Evolutionary conservation across 2,113 vertebrate genomes (phyloP).

Genomic region (Tichodroma muraria): DNA sequence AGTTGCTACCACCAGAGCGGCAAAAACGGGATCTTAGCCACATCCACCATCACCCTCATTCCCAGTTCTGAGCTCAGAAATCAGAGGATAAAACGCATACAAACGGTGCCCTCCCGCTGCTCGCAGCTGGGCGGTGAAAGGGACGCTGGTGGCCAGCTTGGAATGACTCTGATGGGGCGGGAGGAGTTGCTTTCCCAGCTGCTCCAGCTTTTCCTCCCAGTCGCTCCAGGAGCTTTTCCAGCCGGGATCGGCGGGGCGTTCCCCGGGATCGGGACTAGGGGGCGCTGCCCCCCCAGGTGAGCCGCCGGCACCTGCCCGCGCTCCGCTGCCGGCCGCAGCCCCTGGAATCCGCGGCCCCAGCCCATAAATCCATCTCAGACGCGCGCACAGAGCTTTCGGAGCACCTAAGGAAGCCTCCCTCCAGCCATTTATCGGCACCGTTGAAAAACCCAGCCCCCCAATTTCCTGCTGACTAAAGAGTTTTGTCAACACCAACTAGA

Average conservation of each 20-base stretch:
- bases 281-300: slow-evolving; percentile 14
- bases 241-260: neutral
- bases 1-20: neutral
- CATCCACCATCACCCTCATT: neutral
- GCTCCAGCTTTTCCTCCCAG: neutral
- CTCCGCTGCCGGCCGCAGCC: neutral
- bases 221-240: neutral
- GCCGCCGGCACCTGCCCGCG: neutral
- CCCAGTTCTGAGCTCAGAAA: neutral
- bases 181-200: neutral
- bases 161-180: neutral
- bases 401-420: neutral
- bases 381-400: neutral
- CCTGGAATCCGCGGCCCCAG: neutral
- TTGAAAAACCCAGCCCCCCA: neutral
- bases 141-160: neutral
- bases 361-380: neutral
- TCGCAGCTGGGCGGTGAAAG: neutral
- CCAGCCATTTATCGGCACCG: neutral
- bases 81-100: neutral
- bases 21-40: neutral
- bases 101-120: neutral
- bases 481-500: neutral
- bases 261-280: neutral
- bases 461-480: neutral